These are phyloP conservation scores for Melinopterus prodromus DNA, from an alignment of 2,888 invertebrate species.

Conservation along the genomic window DNA sequence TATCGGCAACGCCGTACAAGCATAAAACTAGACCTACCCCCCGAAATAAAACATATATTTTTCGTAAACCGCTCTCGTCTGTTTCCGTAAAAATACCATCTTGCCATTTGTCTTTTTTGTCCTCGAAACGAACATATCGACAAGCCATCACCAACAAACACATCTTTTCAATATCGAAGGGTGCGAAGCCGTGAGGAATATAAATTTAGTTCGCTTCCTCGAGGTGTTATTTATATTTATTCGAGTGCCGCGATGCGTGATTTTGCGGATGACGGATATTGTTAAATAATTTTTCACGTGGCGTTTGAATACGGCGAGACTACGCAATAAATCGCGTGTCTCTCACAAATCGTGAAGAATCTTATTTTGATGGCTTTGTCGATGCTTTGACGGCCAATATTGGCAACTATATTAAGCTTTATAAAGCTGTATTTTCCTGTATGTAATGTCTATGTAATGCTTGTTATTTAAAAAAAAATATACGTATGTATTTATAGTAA, in stretches of 20 bases:
- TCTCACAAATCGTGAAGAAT: background rate
- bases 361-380: background rate
- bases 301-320: background rate
- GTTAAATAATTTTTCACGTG: background rate
- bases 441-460: background rate
- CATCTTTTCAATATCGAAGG: background rate
- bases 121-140: background rate
- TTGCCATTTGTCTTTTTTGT: background rate
- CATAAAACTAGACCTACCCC: background rate
- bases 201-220: background rate
- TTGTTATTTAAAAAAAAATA: too few species aligned
- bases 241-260: background rate
- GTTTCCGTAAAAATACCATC: background rate
- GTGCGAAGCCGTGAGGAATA: background rate
- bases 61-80: background rate
- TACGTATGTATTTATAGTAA: too few species aligned
- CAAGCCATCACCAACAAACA: background rate
- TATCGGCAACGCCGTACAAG: background rate
- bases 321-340: background rate
- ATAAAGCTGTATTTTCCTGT: background rate
- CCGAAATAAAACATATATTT: background rate
- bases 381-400: background rate
- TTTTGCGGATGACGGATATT: background rate
- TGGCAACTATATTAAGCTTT: background rate
- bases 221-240: background rate